A percentile compares a stretch with the other conserved stretches of the same genome.
Evolutionary conservation across 37 sponge, comb jelly and placozoan genomes (phyloP).

Genomic region (Ianthella basta): DNA sequence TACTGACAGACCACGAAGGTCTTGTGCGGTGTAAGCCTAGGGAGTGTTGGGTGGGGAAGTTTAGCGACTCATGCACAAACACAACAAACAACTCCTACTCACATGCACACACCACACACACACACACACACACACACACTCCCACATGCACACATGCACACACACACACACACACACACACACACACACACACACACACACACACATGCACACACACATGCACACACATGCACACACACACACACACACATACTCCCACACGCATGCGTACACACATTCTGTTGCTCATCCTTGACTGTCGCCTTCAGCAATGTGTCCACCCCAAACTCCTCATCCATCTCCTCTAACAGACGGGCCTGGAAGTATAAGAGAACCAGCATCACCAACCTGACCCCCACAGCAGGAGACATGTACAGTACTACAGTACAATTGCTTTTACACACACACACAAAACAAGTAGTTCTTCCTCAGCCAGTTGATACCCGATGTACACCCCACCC

Average conservation of each 20-base stretch:
- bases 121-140: too few species aligned
- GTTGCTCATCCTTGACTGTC: constrained; percentile 24
- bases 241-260: too few species aligned
- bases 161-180: not conserved
- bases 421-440: too few species aligned
- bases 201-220: too few species aligned
- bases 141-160: not conserved
- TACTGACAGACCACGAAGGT: constrained; percentile 43
- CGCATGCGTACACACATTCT: not conserved
- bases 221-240: too few species aligned
- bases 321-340: constrained; percentile 94
- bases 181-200: too few species aligned
- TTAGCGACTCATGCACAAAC: too few species aligned
- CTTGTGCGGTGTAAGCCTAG: constrained; percentile 2
- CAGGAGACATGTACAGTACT: not conserved
- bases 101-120: too few species aligned
- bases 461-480: too few species aligned
- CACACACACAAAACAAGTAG: too few species aligned
- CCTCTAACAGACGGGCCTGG: constrained; percentile 78
- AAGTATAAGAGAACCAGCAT: not conserved
- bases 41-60: constrained; percentile 11
- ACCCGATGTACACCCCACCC: too few species aligned
- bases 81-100: not conserved
- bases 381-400: not conserved
- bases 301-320: constrained; percentile 65